These are phyloP conservation scores for Hybos culiciformis DNA, from an alignment of 2,888 invertebrate species.

Conservation along the genomic window DNA sequence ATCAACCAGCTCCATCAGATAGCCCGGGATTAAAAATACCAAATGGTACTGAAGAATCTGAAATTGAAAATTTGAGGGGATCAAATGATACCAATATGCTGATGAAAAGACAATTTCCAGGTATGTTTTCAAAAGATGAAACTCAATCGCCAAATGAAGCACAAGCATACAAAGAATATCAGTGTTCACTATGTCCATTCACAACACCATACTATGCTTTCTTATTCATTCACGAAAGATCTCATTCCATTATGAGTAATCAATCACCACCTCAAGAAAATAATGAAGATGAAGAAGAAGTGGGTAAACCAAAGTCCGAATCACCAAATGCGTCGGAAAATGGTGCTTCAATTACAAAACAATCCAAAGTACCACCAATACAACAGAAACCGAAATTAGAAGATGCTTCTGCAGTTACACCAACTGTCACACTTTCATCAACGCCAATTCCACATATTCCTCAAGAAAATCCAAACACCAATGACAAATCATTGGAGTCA, in stretches of 20 bases:
- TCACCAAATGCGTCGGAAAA: conserved; percentile 35
- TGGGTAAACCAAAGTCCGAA: conserved; percentile 6
- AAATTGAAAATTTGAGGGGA: conserved; percentile 15
- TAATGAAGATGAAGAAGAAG: not conserved
- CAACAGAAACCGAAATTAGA: too few species aligned
- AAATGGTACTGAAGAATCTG: conserved; percentile 23
- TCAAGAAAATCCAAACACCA: conserved; percentile 19
- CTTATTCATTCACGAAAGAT: conserved; percentile 82
- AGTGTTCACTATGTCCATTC: conserved; percentile 81
- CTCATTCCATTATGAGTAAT: conserved; percentile 43
- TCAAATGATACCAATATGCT: conserved; percentile 22
- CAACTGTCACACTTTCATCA: conserved; percentile 25
- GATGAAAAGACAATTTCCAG: conserved; percentile 25
- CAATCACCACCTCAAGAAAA: not conserved
- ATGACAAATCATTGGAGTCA: conserved; percentile 13
- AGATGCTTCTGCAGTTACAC: too few species aligned
- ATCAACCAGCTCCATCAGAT: conserved; percentile 31
- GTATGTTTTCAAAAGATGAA: conserved; percentile 16
- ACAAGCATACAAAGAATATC: conserved; percentile 55
- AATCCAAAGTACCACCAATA: conserved; percentile 34
- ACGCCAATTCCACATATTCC: conserved; percentile 21
- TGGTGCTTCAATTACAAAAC: conserved; percentile 39
- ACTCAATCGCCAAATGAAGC: conserved; percentile 23
- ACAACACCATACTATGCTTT: conserved; percentile 80
- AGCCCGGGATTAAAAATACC: conserved; percentile 35